phyloP scores from a whole-genome alignment of 2,888 invertebrate species.

The Tribolium freemani region DNA sequence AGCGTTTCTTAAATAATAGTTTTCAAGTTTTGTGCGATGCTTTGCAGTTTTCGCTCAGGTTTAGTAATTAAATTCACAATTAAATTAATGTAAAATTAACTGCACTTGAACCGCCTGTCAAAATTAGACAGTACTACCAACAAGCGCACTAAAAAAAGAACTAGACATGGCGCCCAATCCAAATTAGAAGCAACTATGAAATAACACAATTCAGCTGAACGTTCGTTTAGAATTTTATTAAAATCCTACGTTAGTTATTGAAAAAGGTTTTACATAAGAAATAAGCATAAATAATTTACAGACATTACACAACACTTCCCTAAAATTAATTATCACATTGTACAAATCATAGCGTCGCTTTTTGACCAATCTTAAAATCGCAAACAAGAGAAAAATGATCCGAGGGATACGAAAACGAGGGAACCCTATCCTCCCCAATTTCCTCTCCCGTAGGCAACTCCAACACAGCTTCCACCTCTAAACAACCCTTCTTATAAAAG shows the following conservation, averaged over 20 bases:
- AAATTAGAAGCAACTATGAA: neutral
- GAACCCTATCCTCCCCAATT: conserved; percentile 77
- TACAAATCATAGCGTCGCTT: conserved; percentile 14
- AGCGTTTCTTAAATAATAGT: too few relatives aligned
- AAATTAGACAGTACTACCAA: neutral
- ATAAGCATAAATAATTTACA: conserved; percentile 33
- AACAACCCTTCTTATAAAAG: conserved; percentile 73
- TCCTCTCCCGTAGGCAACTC: conserved; percentile 76
- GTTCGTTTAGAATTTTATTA: neutral
- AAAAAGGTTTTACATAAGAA: conserved; percentile 12
- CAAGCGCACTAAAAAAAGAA: too few relatives aligned
- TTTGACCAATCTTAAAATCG: conserved; percentile 68
- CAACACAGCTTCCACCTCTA: conserved; percentile 72
- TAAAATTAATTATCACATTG: conserved; percentile 31
- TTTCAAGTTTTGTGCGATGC: too few relatives aligned
- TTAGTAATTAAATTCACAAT: too few relatives aligned
- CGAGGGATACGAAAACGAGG: conserved; percentile 79
- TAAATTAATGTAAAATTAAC: too few relatives aligned
- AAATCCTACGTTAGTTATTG: conserved; percentile 12
- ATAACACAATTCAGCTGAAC: neutral
- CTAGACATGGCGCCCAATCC: neutral
- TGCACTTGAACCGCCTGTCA: neutral
- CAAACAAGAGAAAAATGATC: conserved; percentile 83
- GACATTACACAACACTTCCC: conserved; percentile 2
- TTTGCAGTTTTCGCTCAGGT: too few relatives aligned